A percentile compares a stretch with the other conserved stretches of the same genome.
phyloP scores from a whole-genome alignment of 1,140 invertebrate genomes.

The Harpegnathos saltator region DNA sequence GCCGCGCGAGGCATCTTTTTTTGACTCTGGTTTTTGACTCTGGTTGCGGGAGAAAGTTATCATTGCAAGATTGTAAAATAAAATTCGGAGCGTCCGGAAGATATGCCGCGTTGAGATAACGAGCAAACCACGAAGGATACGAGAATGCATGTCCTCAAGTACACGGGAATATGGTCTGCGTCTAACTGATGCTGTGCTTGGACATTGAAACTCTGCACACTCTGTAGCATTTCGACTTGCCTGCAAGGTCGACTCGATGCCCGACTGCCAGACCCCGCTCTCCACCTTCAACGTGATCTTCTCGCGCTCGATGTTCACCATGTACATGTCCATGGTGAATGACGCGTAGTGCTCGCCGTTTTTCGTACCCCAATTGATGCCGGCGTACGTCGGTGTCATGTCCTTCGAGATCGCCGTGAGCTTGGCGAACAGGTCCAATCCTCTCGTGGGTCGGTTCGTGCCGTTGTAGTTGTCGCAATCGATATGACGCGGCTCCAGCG shows the following conservation, averaged over 20 bases:
- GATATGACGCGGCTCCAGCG: conserved; percentile 89
- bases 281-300: conserved; percentile 61
- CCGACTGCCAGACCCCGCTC: conserved; percentile 79
- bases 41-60: too few relatives aligned
- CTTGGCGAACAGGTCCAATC: conserved; percentile 87
- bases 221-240: conserved; percentile 70
- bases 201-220: not conserved
- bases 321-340: conserved; percentile 76
- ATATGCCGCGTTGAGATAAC: not conserved
- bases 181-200: not conserved
- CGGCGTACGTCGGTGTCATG: conserved; percentile 78
- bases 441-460: conserved; percentile 89
- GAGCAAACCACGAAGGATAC: too few relatives aligned
- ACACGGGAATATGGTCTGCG: too few relatives aligned
- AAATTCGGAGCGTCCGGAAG: too few relatives aligned
- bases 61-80: too few relatives aligned
- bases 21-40: too few relatives aligned
- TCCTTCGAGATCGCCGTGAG: conserved; percentile 77
- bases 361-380: conserved; percentile 78
- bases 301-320: conserved; percentile 77
- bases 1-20: not conserved
- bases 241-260: conserved; percentile 72
- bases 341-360: conserved; percentile 79
- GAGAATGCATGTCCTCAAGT: too few relatives aligned
- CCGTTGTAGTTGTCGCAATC: conserved; percentile 92